Conservation (phyloP, 2,113 vertebrate species). For the Lampris megalopsis region DNA sequence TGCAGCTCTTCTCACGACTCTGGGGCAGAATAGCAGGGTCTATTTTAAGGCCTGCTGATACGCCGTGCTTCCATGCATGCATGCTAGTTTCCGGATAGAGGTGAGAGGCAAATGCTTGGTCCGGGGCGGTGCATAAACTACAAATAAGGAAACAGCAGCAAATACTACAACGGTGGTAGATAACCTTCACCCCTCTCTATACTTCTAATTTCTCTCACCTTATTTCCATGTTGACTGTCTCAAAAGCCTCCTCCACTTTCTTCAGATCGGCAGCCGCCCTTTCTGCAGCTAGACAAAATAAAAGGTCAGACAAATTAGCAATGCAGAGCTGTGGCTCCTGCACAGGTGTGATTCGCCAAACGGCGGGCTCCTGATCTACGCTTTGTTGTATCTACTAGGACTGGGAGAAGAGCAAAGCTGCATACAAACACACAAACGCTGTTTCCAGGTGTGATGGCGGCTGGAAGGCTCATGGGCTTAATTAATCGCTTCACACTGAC, state of each 20-base stretch:
- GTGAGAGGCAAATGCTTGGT: constrained; percentile 32
- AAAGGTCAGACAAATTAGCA: constrained; percentile 74
- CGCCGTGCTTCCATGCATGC: constrained; percentile 34
- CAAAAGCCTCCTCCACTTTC: constrained; percentile 76
- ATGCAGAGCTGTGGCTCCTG: constrained; percentile 52
- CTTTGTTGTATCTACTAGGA: constrained; percentile 30
- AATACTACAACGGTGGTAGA: constrained; percentile 6
- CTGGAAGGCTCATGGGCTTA: constrained; percentile 37
- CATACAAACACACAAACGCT: constrained; percentile 40
- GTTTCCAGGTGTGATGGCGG: constrained; percentile 64
- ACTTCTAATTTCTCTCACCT: constrained; percentile 60
- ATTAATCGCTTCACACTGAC: constrained; percentile 58
- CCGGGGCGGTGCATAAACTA: constrained; percentile 9
- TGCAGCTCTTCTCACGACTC: constrained; percentile 48
- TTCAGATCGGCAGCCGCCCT: constrained; percentile 70
- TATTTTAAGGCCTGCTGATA: constrained; percentile 66
- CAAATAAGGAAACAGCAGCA: constrained; percentile 21
- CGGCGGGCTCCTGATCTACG: constrained; percentile 54
- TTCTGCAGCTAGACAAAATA: constrained; percentile 73
- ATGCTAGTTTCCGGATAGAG: background rate
- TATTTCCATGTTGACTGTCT: constrained; percentile 75
- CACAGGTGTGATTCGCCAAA: constrained; percentile 64
- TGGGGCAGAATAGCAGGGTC: constrained; percentile 51
- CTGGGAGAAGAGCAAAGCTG: constrained; percentile 40
- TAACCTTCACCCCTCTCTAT: constrained; percentile 3